These are phyloP conservation scores for Melanerpes formicivorus DNA, from an alignment of 2,113 vertebrate genomes.

Conservation along the genomic window DNA sequence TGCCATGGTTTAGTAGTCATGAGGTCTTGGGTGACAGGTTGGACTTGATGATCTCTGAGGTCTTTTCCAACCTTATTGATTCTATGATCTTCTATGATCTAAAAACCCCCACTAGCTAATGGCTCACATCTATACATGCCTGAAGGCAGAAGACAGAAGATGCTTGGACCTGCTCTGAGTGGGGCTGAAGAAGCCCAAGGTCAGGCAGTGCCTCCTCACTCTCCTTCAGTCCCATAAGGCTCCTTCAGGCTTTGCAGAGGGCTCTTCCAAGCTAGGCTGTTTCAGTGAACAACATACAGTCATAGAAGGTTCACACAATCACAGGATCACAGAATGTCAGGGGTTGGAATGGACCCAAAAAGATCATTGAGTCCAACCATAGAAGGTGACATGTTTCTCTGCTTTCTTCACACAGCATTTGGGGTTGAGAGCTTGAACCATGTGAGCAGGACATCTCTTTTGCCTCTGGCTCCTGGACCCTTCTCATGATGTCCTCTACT, in stretches of 20 bases:
- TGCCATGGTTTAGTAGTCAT: no score
- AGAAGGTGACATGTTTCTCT: no score
- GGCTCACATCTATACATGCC: accelerated
- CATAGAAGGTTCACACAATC: no score
- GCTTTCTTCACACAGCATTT: accelerated
- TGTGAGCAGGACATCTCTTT: accelerated
- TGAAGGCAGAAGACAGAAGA: background rate
- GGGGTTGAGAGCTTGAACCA: background rate
- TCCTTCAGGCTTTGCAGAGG: background rate
- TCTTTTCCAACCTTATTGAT: no score
- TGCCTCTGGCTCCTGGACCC: background rate
- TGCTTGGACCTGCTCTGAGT: accelerated
- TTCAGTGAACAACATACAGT: no score
- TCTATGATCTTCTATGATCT: no score
- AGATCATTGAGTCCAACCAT: no score
- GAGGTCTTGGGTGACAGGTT: no score
- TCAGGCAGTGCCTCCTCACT: accelerated
- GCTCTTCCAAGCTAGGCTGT: background rate
- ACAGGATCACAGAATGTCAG: no score
- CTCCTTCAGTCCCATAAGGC: accelerated
- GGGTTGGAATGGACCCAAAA: no score
- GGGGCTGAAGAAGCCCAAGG: accelerated
- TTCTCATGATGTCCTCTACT: background rate
- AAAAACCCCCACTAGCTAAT: background rate
- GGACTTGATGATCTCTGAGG: no score